Conservation (phyloP, 1,140 invertebrate species). For the Drosophila sechellia region DNA sequence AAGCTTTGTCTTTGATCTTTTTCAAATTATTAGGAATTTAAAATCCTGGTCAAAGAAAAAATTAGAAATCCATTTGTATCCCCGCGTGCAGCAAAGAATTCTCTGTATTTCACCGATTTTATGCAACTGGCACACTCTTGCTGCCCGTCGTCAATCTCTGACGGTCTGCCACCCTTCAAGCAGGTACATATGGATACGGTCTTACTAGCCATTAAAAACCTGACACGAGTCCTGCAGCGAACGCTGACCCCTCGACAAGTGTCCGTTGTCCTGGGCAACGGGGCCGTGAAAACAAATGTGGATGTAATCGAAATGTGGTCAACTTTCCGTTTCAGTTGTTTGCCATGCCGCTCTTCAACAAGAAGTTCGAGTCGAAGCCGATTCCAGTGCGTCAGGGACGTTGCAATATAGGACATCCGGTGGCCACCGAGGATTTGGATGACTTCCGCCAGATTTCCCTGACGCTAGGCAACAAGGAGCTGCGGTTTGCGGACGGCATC, state of each 20-base stretch:
- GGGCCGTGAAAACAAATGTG: slow-evolving; percentile 2
- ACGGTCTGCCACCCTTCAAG: slow-evolving; percentile 22
- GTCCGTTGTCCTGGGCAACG: slow-evolving; percentile 69
- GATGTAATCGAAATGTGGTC: slow-evolving; percentile 16
- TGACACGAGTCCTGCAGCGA: slow-evolving; percentile 20
- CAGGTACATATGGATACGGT: slow-evolving; percentile 14
- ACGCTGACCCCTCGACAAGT: slow-evolving; percentile 31
- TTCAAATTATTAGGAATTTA: too few relatives aligned
- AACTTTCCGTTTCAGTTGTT: slow-evolving; percentile 26
- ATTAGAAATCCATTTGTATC: too few relatives aligned
- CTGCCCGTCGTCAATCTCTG: slow-evolving; percentile 37
- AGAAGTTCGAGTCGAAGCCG: slow-evolving; percentile 80
- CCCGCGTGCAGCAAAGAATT: background rate
- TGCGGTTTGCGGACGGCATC: slow-evolving; percentile 80
- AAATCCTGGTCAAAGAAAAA: too few relatives aligned
- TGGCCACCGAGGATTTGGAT: slow-evolving; percentile 70
- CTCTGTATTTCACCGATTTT: background rate
- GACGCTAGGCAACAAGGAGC: slow-evolving; percentile 76
- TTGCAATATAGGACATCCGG: slow-evolving; percentile 69
- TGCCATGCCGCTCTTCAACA: slow-evolving; percentile 79
- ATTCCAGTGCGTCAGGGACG: slow-evolving; percentile 66
- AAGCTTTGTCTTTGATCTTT: background rate
- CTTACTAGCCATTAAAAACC: background rate
- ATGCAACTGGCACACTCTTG: slow-evolving; percentile 19
- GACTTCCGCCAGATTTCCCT: slow-evolving; percentile 73